These are phyloP conservation scores for Scaptomyza montana DNA, from an alignment of 1,140 invertebrate species.

Conservation along the genomic window DNA sequence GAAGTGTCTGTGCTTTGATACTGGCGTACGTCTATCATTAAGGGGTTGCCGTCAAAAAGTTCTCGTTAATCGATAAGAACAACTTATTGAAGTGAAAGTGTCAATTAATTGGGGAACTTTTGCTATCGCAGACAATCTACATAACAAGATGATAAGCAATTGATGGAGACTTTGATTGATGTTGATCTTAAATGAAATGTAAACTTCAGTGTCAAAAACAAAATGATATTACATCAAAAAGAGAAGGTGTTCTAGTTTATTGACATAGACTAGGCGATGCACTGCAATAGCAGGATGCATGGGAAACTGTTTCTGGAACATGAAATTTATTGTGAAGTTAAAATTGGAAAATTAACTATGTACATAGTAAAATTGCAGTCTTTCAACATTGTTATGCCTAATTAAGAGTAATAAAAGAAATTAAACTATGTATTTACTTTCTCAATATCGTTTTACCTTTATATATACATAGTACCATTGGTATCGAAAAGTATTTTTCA, in stretches of 20 bases:
- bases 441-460: too few relatives aligned
- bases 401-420: too few relatives aligned
- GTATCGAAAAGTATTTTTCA: neutral
- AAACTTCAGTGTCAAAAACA: neutral
- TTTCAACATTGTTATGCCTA: too few relatives aligned
- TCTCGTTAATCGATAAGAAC: slow-evolving; percentile 2
- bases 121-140: neutral
- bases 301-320: too few relatives aligned
- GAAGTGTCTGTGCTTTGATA: neutral
- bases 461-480: too few relatives aligned
- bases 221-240: neutral
- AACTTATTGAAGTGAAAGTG: slow-evolving; percentile 22
- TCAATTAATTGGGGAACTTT: slow-evolving; percentile 11
- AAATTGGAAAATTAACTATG: too few relatives aligned
- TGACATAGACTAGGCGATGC: neutral
- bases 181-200: neutral
- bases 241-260: neutral
- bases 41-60: neutral
- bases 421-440: too few relatives aligned
- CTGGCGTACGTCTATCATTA: slow-evolving; percentile 1
- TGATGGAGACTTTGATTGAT: neutral
- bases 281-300: neutral
- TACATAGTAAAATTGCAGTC: too few relatives aligned
- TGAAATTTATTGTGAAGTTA: too few relatives aligned
- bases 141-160: slow-evolving; percentile 24